Evolutionary conservation across 2,888 invertebrate species (phyloP).

Genomic region (Mechanitis mazaeus): DNA sequence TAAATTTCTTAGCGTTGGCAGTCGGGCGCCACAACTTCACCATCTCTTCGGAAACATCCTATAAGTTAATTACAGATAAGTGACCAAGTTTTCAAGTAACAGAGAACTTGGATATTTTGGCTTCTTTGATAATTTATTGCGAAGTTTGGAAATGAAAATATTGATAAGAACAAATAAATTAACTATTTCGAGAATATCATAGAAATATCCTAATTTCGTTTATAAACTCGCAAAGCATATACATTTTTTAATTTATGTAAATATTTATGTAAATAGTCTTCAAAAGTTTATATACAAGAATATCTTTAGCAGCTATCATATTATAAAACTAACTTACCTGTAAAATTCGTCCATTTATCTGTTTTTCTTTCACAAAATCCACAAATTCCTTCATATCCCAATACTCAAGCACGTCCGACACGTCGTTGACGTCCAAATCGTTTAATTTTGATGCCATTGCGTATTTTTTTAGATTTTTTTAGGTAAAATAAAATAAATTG

Average conservation of each 20-base stretch:
- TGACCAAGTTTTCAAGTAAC: conserved; percentile 30
- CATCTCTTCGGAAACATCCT: conserved; percentile 63
- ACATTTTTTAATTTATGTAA: too few relatives aligned
- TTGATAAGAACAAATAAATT: conserved; percentile 20
- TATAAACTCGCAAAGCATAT: too few relatives aligned
- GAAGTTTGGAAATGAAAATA: conserved; percentile 25
- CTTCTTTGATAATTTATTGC: conserved; percentile 29
- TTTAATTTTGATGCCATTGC: conserved; percentile 36
- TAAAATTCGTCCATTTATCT: conserved; percentile 53
- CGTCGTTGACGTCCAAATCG: conserved; percentile 42
- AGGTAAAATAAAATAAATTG: too few relatives aligned
- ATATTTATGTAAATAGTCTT: too few relatives aligned
- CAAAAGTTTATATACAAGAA: too few relatives aligned
- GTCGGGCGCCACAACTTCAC: conserved; percentile 62
- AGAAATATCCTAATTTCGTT: too few relatives aligned
- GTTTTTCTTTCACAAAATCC: conserved; percentile 48
- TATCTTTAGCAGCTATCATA: neutral
- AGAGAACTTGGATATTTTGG: conserved; percentile 28
- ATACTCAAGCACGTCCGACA: conserved; percentile 42
- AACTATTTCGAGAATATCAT: too few relatives aligned
- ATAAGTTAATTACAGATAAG: conserved; percentile 39
- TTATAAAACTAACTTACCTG: conserved; percentile 42
- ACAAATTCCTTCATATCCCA: conserved; percentile 51
- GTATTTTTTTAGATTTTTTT: neutral
- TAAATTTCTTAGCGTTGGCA: conserved; percentile 56